phyloP scores from a whole-genome alignment of 2,888 invertebrate genomes.

The Corbicula japonica region DNA sequence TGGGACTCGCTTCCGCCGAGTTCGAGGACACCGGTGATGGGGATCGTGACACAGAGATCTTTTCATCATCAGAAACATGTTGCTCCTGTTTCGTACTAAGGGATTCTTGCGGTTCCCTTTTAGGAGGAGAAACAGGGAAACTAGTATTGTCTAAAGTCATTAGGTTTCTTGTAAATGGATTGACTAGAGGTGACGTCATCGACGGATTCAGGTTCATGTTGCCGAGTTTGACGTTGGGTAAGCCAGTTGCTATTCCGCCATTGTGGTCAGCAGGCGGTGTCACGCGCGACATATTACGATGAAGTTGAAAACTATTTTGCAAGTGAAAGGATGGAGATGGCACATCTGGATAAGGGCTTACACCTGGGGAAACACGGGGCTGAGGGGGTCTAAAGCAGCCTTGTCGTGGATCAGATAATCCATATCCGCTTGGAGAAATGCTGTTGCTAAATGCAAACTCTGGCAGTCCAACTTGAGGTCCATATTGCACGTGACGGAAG shows the following conservation, averaged over 20 bases:
- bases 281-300: conserved; percentile 3
- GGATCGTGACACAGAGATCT: conserved; percentile 37
- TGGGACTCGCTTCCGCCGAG: conserved; percentile 46
- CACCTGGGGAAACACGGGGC: conserved; percentile 37
- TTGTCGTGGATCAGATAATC: background rate
- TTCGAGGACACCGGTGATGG: conserved; percentile 29
- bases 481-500: conserved; percentile 72
- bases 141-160: too few species aligned
- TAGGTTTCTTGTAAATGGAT: too few species aligned
- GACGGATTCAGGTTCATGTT: conserved; percentile 8
- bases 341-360: conserved; percentile 15
- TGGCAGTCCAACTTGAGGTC: conserved; percentile 66
- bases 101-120: too few species aligned
- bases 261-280: background rate
- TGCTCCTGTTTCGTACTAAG: too few species aligned
- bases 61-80: too few species aligned
- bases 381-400: conserved; percentile 34
- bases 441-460: conserved; percentile 55
- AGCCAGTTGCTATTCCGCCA: conserved; percentile 3
- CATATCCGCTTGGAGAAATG: conserved; percentile 4
- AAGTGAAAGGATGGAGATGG: conserved; percentile 13
- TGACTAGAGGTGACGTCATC: too few species aligned
- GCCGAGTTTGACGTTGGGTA: conserved; percentile 19
- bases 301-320: background rate
- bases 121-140: too few species aligned